phyloP scores from a whole-genome alignment of 2,113 vertebrate genomes.

The Rhineura floridana region DNA sequence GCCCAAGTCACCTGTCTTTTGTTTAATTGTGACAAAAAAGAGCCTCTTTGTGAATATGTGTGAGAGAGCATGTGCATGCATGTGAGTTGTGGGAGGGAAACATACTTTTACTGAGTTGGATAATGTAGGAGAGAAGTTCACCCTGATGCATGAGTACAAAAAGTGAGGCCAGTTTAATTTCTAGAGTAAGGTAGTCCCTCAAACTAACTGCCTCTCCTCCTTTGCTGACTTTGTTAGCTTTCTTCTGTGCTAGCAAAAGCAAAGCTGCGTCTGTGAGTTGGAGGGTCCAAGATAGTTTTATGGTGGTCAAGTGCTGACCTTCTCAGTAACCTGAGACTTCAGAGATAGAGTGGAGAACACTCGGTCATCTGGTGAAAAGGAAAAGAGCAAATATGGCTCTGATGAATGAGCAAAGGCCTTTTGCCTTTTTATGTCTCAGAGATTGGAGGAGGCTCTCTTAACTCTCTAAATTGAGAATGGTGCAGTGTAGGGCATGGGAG shows the following conservation, averaged over 20 bases:
- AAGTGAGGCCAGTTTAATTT: not conserved
- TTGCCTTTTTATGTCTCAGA: not conserved
- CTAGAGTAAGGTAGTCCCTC: not conserved
- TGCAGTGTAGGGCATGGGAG: not conserved
- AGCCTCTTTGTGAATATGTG: slow-evolving; percentile 42
- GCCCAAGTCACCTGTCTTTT: slow-evolving; percentile 67
- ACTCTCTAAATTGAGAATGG: not conserved
- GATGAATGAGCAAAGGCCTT: not conserved
- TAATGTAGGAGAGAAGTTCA: slow-evolving; percentile 42
- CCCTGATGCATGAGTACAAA: not conserved
- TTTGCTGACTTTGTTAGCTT: not conserved
- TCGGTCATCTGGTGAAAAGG: not conserved
- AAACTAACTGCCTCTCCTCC: not conserved
- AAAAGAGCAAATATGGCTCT: not conserved
- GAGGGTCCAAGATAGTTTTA: not conserved
- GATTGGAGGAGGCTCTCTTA: not conserved
- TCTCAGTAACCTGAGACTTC: not conserved
- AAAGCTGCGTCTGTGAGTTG: not conserved
- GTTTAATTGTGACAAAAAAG: slow-evolving; percentile 59
- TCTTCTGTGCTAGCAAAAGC: not conserved
- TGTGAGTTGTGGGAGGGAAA: not conserved
- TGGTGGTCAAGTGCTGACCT: not conserved
- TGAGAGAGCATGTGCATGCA: not conserved
- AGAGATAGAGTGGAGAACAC: not conserved
- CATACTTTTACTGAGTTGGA: slow-evolving; percentile 30